A percentile compares a stretch with the other conserved stretches of the same genome.
These are phyloP conservation scores for Periophthalmus magnuspinnatus DNA, from an alignment of 2,797 vertebrate genomes.

Conservation along the genomic window DNA sequence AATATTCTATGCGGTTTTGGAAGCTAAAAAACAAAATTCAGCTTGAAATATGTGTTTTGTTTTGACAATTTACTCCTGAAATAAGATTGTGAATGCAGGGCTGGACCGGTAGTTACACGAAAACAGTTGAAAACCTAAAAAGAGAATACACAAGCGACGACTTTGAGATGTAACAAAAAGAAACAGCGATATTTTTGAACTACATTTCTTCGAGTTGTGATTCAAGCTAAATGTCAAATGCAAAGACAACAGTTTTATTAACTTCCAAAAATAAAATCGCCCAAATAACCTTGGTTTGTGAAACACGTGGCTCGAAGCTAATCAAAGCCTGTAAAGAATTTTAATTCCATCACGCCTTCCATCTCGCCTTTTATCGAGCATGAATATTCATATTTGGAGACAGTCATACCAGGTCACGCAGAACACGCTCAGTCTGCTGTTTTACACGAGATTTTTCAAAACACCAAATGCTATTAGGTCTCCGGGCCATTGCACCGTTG, in stretches of 20 bases:
- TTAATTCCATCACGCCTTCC: background rate
- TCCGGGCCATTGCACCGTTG: no score
- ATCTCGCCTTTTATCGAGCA: background rate
- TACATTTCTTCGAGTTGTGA: background rate
- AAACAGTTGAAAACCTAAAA: background rate
- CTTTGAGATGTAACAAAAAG: background rate
- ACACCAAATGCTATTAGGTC: background rate
- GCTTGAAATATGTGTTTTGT: no score
- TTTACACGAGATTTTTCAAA: background rate
- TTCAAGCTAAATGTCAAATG: conserved; percentile 1
- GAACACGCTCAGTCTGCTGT: background rate
- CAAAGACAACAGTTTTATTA: background rate
- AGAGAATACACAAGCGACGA: background rate
- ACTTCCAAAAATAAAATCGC: background rate
- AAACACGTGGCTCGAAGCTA: background rate
- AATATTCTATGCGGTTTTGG: no score
- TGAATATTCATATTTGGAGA: conserved; percentile 1
- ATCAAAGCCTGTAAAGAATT: background rate
- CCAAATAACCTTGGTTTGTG: background rate
- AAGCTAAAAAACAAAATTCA: no score
- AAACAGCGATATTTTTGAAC: background rate
- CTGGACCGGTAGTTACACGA: background rate
- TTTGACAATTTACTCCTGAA: no score
- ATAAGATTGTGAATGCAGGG: no score
- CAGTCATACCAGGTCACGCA: background rate